A percentile compares a stretch with the other conserved stretches of the same genome.
These are phyloP conservation scores for Melanargia galathea DNA, from an alignment of 2,888 invertebrate genomes.

Conservation along the genomic window DNA sequence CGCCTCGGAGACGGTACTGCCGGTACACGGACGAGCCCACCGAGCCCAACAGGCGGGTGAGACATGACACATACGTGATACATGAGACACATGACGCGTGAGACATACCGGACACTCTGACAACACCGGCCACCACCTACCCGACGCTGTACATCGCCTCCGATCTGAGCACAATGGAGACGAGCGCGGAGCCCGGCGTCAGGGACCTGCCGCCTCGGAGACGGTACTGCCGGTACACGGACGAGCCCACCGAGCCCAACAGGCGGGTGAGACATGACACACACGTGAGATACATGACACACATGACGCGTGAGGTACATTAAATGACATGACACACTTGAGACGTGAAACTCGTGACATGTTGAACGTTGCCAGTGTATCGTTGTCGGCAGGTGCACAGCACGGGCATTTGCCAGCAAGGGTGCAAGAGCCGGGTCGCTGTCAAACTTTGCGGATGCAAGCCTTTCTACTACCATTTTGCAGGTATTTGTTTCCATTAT, in stretches of 20 bases:
- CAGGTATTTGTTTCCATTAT: constrained; percentile 57
- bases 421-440: constrained; percentile 79
- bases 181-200: constrained; percentile 70
- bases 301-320: too few relatives aligned
- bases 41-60: constrained; percentile 25
- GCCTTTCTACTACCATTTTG: constrained; percentile 83
- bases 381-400: constrained; percentile 72
- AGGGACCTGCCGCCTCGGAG: constrained; percentile 67
- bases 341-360: too few relatives aligned
- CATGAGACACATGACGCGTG: too few relatives aligned
- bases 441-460: constrained; percentile 80
- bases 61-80: background rate
- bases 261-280: constrained; percentile 28
- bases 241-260: constrained; percentile 55
- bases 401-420: constrained; percentile 79
- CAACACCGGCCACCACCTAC: constrained; percentile 50
- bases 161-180: constrained; percentile 71
- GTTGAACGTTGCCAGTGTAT: background rate
- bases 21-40: constrained; percentile 76
- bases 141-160: constrained; percentile 63
- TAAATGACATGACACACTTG: too few relatives aligned
- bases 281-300: too few relatives aligned
- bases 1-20: constrained; percentile 75
- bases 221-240: constrained; percentile 78
- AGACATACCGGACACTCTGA: too few relatives aligned